These are phyloP conservation scores for Macrophya annulata DNA, from an alignment of 2,888 invertebrate species.

Conservation along the genomic window DNA sequence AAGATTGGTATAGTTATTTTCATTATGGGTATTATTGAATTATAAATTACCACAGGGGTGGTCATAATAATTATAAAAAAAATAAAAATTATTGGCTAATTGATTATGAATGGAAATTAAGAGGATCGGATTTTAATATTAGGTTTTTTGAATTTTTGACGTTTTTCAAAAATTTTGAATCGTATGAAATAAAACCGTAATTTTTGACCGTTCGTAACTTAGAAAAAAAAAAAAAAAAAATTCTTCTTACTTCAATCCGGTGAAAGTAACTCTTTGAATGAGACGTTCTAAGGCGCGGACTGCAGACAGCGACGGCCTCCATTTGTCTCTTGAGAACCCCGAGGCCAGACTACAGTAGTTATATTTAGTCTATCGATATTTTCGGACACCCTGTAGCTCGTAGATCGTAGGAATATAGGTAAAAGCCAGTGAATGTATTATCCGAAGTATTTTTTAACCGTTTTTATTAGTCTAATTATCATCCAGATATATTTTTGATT, in stretches of 20 bases:
- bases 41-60: background rate
- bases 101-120: background rate
- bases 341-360: slow-evolving; percentile 35
- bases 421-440: background rate
- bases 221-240: too few relatives aligned
- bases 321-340: slow-evolving; percentile 38
- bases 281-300: slow-evolving; percentile 41
- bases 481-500: background rate
- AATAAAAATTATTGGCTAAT: too few relatives aligned
- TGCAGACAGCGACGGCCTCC: slow-evolving; percentile 47
- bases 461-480: background rate
- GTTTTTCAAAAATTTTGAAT: too few relatives aligned
- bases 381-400: slow-evolving; percentile 52
- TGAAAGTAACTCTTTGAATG: slow-evolving; percentile 6
- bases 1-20: background rate
- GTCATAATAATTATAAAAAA: too few relatives aligned
- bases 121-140: too few relatives aligned
- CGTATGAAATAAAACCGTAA: too few relatives aligned
- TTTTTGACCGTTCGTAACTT: too few relatives aligned
- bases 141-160: too few relatives aligned
- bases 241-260: background rate
- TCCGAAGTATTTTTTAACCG: background rate
- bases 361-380: slow-evolving; percentile 50
- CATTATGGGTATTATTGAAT: background rate
- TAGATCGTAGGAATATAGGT: background rate